These are phyloP conservation scores for Paratilapia polleni DNA, from an alignment of 2,113 vertebrate genomes.

Conservation along the genomic window DNA sequence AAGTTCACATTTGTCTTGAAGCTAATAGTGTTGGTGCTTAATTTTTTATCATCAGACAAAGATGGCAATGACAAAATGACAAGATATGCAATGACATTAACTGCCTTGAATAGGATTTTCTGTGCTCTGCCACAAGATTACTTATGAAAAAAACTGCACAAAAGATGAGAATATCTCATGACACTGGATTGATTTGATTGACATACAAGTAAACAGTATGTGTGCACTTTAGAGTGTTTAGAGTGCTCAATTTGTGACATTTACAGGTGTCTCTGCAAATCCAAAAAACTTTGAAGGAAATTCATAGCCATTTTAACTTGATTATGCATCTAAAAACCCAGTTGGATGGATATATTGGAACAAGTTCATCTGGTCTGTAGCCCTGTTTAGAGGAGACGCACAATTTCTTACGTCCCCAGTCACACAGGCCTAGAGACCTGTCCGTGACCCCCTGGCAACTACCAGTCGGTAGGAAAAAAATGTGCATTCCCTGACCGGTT, in stretches of 20 bases:
- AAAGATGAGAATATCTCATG: neutral
- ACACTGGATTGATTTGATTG: neutral
- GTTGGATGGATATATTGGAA: neutral
- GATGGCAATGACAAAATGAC: neutral
- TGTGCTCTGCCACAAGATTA: neutral
- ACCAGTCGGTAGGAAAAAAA: too few relatives aligned
- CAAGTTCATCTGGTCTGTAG: neutral
- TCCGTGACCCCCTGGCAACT: neutral
- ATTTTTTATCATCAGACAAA: neutral
- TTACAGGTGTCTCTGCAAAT: neutral
- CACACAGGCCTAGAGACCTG: neutral
- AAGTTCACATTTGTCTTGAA: neutral
- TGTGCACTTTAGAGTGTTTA: neutral
- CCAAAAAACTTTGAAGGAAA: neutral
- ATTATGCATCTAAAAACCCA: too few relatives aligned
- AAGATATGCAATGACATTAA: neutral
- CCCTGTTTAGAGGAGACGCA: neutral
- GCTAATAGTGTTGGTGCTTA: neutral
- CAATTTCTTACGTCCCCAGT: neutral
- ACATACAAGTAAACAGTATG: neutral
- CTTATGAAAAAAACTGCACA: neutral
- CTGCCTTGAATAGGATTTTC: neutral
- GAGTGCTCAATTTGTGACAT: neutral
- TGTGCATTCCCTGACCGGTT: neutral
- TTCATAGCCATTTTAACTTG: neutral